Base-by-base conservation (phyloP, 2,888 invertebrate genomes). In the Drosophila aldrichi region DNA sequence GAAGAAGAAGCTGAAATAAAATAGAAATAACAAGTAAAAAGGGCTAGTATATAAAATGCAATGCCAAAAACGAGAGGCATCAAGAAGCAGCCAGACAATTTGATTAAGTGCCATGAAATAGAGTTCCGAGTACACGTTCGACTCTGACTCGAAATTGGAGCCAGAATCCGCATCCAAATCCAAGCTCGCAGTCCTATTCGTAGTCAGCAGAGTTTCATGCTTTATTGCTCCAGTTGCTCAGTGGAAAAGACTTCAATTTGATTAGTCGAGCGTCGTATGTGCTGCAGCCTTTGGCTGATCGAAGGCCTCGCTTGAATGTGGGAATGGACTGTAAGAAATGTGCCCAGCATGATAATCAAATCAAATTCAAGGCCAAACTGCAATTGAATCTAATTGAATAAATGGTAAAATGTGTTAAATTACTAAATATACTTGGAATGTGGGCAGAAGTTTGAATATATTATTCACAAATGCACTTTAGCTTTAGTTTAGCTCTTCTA, bases 31-130 rank as follows among this genome's bases (percentile, higher is more conserved):
- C 29, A 52, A 52, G 22, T 20, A 20, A n/a, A 22, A 52, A 25
- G 8, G 38, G 41, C 4, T 16, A 36, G 25, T 48, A 48, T 51
- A 57, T 64, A 44, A 68, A 72, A 69, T 61, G 67, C 68, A 66
- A 48, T 70, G 73, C 68, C 65, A 72, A 74, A 74, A 72, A 52
- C 60, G 44, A 71, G 63, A 48, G 69, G 68, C 62, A 41, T 60
- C 46, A 57, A 62, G 46, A 16, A 46, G 51, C 68, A 66, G 62
- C 44, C 60, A 70, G 67, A 74, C 74, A 76, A 85, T 82, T 85
- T 82, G 70, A 85, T 85, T 78, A 85, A 80, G 82, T 85, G 76
- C 69, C 65, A 64, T 52, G 52, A 55, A 65, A 68, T 67, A 51
- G 64, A 67, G 41, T 67, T 67, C 40, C 49, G 1, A 62, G 29